Conservation (phyloP, 2,113 vertebrate species). For the Sylvia atricapilla region DNA sequence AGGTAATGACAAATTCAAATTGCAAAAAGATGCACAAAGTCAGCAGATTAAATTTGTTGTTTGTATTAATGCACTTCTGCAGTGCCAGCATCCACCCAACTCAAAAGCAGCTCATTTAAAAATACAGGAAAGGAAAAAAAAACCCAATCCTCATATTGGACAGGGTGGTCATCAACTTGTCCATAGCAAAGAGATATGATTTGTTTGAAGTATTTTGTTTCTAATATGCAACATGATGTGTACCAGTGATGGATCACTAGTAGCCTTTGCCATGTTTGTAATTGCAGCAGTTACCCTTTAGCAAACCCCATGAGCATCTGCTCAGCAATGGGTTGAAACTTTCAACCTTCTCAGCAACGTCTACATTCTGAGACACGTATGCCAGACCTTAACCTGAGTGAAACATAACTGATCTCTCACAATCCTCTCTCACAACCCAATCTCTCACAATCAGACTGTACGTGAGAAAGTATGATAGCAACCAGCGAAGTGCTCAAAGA, state of each 20-base stretch:
- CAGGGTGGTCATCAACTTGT: background rate
- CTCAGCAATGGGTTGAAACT: background rate
- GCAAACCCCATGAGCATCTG: background rate
- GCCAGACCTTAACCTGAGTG: background rate
- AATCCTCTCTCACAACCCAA: too few relatives aligned
- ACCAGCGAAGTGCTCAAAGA: background rate
- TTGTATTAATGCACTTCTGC: background rate
- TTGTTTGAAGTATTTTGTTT: background rate
- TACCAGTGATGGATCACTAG: background rate
- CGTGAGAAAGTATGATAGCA: background rate
- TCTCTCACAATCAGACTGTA: background rate
- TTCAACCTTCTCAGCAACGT: background rate
- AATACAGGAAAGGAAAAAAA: background rate
- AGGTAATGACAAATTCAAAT: background rate
- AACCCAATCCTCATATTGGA: background rate
- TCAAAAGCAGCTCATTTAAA: slow-evolving; percentile 15
- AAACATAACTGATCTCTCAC: background rate
- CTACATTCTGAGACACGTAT: accelerated
- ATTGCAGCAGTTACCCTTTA: background rate
- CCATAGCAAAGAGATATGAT: background rate
- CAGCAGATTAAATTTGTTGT: background rate
- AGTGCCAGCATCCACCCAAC: background rate
- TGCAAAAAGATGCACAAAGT: background rate
- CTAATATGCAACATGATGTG: background rate
- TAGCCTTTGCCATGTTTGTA: background rate